These are phyloP conservation scores for Phylloscopus collybita DNA, from an alignment of 2,797 vertebrate genomes.

Conservation along the genomic window DNA sequence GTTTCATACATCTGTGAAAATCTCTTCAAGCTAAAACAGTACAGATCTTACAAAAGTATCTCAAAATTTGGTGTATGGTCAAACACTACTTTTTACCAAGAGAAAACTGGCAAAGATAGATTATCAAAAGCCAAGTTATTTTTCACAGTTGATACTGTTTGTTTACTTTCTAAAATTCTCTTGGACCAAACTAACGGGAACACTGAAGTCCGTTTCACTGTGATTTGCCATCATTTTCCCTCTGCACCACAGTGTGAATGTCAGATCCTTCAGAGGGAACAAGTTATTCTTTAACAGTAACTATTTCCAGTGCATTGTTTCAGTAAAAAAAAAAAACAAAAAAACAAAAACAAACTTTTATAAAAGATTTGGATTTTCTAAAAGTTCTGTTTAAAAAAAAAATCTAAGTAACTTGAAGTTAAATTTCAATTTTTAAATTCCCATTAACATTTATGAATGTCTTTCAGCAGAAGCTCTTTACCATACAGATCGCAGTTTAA, in stretches of 20 bases:
- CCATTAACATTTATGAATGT: conserved; percentile 7
- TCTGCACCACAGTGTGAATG: background rate
- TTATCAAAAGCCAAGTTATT: background rate
- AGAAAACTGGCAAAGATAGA: background rate
- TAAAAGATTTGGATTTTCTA: background rate
- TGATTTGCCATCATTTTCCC: background rate
- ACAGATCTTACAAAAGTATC: background rate
- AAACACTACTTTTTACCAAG: background rate
- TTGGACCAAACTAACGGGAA: background rate
- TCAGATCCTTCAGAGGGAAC: background rate
- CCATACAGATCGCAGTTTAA: background rate
- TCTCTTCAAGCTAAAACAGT: background rate
- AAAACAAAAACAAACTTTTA: background rate
- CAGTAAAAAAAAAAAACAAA: background rate
- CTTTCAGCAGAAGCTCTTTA: conserved; percentile 7
- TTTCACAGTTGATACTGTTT: background rate
- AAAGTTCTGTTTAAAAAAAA: conserved; percentile 12
- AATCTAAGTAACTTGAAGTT: background rate
- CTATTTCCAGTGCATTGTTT: background rate
- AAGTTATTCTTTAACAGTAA: conserved; percentile 17
- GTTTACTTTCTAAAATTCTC: conserved; percentile 33
- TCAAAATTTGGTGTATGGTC: background rate
- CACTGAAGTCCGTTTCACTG: conserved; percentile 9
- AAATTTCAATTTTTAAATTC: conserved; percentile 19
- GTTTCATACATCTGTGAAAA: background rate